phyloP scores from a whole-genome alignment of 1,140 invertebrate species.

The Gryllus bimaculatus region DNA sequence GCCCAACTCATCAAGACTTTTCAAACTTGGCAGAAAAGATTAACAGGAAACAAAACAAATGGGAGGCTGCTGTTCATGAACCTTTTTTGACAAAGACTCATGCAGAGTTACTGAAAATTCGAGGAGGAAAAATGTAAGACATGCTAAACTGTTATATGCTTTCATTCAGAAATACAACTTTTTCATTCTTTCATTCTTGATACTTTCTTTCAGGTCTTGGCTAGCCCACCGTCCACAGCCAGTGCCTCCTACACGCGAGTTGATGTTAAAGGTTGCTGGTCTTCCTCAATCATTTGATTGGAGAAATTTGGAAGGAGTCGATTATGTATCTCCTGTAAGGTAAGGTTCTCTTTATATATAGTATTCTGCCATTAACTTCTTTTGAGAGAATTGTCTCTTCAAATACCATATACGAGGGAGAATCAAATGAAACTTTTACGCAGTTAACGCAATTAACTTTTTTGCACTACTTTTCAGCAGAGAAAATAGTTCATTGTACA shows the following conservation, averaged over 20 bases:
- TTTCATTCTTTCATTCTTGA: neutral
- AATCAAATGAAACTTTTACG: too few species aligned
- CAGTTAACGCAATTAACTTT: too few species aligned
- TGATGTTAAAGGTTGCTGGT: conserved; percentile 24
- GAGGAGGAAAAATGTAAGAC: conserved; percentile 29
- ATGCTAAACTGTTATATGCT: too few species aligned
- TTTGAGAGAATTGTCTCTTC: too few species aligned
- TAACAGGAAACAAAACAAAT: conserved; percentile 35
- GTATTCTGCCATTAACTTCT: too few species aligned
- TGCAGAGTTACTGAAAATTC: conserved; percentile 31
- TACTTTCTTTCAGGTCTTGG: conserved; percentile 14
- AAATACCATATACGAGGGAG: too few species aligned
- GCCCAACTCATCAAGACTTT: conserved; percentile 16
- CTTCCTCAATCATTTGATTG: conserved; percentile 43
- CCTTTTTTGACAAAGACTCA: conserved; percentile 32
- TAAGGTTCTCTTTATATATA: conserved; percentile 11
- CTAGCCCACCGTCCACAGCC: conserved; percentile 17
- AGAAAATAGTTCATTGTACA: too few species aligned
- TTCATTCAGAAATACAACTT: neutral
- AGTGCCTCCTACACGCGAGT: conserved; percentile 17
- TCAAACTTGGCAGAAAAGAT: conserved; percentile 33
- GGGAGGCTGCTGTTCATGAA: conserved; percentile 37
- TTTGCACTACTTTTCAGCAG: too few species aligned
- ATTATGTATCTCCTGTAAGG: conserved; percentile 43
- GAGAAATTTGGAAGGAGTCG: conserved; percentile 40